Conservation (phyloP, 2,797 vertebrate genomes). For the Synanceia verrucosa region DNA sequence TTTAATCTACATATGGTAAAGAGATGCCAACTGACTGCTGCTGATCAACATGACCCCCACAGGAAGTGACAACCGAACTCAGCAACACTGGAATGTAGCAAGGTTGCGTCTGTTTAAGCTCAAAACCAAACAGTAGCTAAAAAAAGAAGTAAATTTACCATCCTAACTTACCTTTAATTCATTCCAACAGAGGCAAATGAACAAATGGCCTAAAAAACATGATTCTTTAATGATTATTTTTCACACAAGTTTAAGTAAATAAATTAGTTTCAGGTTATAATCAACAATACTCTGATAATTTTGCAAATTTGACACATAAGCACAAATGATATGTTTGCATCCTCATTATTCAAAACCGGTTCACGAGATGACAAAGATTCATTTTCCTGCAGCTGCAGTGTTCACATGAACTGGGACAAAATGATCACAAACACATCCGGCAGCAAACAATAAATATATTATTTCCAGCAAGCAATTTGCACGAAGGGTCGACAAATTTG, state of each 20-base stretch:
- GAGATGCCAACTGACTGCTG: conserved; percentile 8
- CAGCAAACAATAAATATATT: conserved; percentile 19
- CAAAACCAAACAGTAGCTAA: neutral
- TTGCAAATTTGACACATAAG: neutral
- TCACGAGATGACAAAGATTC: conserved; percentile 12
- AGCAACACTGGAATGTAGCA: conserved; percentile 25
- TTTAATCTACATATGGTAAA: neutral
- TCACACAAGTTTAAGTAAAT: neutral
- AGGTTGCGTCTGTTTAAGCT: conserved; percentile 11
- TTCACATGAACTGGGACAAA: conserved; percentile 28
- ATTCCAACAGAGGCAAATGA: neutral
- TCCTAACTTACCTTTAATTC: neutral
- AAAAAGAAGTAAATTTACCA: neutral
- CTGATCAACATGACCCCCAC: conserved; percentile 25
- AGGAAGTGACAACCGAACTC: neutral
- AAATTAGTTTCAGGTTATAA: conserved; percentile 2
- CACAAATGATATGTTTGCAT: neutral
- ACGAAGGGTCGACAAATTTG: conserved; percentile 49
- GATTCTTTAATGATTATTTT: neutral
- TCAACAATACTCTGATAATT: neutral
- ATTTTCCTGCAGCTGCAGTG: conserved; percentile 39
- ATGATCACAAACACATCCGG: conserved; percentile 43
- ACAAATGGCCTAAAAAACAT: neutral
- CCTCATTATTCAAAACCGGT: neutral
- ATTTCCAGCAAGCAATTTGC: conserved; percentile 52